A percentile compares a stretch with the other conserved stretches of the same genome.
Evolutionary conservation across 1,140 invertebrate species (phyloP).

Genomic region (Ditylenchus dipsaci): DNA sequence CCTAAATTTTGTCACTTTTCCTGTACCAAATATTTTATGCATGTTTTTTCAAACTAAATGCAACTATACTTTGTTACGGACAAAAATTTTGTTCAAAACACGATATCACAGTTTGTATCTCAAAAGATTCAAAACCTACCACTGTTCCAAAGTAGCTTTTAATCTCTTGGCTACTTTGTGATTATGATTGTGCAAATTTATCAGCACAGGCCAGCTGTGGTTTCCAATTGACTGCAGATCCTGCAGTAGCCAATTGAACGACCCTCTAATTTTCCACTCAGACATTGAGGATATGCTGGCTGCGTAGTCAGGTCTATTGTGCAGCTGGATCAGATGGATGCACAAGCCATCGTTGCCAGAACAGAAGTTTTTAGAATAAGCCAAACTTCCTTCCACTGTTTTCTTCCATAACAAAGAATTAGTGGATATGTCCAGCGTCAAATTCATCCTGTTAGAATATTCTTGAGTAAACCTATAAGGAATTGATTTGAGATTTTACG

Average conservation of each 20-base stretch:
- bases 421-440: slow-evolving; percentile 23
- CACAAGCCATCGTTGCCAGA: slow-evolving; percentile 30
- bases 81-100: no score
- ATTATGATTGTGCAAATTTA: slow-evolving; percentile 42
- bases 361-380: slow-evolving; percentile 40
- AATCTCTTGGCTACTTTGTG: slow-evolving; percentile 21
- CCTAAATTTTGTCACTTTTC: slow-evolving; percentile 23
- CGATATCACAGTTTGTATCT: no score
- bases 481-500: no score
- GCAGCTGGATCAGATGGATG: slow-evolving; percentile 41
- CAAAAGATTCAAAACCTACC: no score
- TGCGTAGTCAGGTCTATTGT: slow-evolving; percentile 45
- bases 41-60: no score
- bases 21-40: no score
- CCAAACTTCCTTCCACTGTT: slow-evolving; percentile 34
- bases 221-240: slow-evolving; percentile 33
- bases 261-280: slow-evolving; percentile 33
- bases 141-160: slow-evolving; percentile 16
- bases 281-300: slow-evolving; percentile 22
- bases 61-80: no score
- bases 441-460: slow-evolving; percentile 26
- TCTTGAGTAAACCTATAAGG: slow-evolving; percentile 28
- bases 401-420: slow-evolving; percentile 31
- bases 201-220: slow-evolving; percentile 36
- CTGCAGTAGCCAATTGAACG: slow-evolving; percentile 30